Evolutionary conservation across 2,888 invertebrate species (phyloP).

Genomic region (Agelastica alni): DNA sequence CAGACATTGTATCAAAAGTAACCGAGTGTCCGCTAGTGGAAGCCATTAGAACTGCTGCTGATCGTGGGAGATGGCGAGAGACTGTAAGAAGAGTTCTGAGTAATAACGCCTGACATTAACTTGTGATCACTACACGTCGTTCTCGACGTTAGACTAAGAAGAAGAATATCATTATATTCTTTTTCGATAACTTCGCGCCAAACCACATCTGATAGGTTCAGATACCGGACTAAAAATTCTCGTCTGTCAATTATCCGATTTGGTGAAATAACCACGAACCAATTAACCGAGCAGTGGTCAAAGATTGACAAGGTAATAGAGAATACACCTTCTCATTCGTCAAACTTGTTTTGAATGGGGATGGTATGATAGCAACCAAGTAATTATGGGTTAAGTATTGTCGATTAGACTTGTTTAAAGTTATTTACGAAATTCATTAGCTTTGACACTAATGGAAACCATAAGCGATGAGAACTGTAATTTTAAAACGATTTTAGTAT

Average conservation of each 20-base stretch:
- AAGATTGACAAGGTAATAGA: constrained; percentile 18
- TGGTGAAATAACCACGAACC: constrained; percentile 9
- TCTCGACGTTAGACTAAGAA: too few relatives aligned
- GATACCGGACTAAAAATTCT: background rate
- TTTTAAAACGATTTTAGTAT: constrained; percentile 12
- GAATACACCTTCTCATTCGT: constrained; percentile 1
- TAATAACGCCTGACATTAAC: too few relatives aligned
- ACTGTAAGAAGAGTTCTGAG: too few relatives aligned
- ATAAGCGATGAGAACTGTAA: constrained; percentile 18
- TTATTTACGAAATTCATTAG: constrained; percentile 26
- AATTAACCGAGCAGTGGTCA: constrained; percentile 13
- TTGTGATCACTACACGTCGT: too few relatives aligned
- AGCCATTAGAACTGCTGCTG: too few relatives aligned
- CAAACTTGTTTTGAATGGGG: constrained; percentile 14
- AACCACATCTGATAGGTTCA: background rate
- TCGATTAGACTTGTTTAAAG: constrained; percentile 14
- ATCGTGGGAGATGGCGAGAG: too few relatives aligned
- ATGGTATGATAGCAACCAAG: constrained; percentile 25
- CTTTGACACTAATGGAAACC: constrained; percentile 27
- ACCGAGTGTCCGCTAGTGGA: too few relatives aligned
- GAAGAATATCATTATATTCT: too few relatives aligned
- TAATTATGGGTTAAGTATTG: constrained; percentile 23
- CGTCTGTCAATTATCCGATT: constrained; percentile 11
- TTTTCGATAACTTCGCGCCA: background rate
- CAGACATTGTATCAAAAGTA: too few relatives aligned